phyloP scores from a whole-genome alignment of 2,888 invertebrate species.

The Clostera curtula region DNA sequence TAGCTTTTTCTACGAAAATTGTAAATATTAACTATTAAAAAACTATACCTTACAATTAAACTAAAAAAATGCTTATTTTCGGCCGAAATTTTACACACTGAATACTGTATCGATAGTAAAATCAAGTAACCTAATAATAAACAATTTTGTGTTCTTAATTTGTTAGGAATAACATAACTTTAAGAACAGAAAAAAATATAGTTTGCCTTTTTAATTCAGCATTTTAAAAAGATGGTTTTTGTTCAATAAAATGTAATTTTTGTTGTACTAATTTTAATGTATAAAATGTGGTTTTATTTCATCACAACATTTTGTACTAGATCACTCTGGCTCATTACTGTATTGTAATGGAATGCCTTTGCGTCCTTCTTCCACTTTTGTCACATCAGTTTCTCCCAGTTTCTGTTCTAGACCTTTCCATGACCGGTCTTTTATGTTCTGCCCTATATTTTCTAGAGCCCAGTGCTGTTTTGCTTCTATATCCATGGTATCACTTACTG shows the following conservation, averaged over 20 bases:
- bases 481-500: slow-evolving; percentile 44
- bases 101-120: too few relatives aligned
- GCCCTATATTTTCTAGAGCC: slow-evolving; percentile 74
- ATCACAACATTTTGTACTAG: slow-evolving; percentile 17
- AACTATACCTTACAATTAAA: too few relatives aligned
- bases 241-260: slow-evolving; percentile 2
- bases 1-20: too few relatives aligned
- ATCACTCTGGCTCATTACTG: slow-evolving; percentile 70
- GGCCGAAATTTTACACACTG: too few relatives aligned
- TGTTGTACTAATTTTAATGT: slow-evolving; percentile 12
- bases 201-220: too few relatives aligned
- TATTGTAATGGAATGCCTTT: slow-evolving; percentile 85
- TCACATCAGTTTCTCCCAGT: slow-evolving; percentile 82
- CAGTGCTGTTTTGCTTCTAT: slow-evolving; percentile 66
- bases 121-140: too few relatives aligned
- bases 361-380: slow-evolving; percentile 80
- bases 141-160: too few relatives aligned
- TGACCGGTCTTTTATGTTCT: slow-evolving; percentile 78
- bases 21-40: too few relatives aligned
- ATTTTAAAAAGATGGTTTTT: too few relatives aligned
- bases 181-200: too few relatives aligned
- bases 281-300: slow-evolving; percentile 24
- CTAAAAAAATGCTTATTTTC: too few relatives aligned
- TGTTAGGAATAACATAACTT: too few relatives aligned
- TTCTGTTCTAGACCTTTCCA: slow-evolving; percentile 93